Conservation (phyloP, 37 sponge, comb jelly and placozoan species). For the Tethya wilhelma region DNA sequence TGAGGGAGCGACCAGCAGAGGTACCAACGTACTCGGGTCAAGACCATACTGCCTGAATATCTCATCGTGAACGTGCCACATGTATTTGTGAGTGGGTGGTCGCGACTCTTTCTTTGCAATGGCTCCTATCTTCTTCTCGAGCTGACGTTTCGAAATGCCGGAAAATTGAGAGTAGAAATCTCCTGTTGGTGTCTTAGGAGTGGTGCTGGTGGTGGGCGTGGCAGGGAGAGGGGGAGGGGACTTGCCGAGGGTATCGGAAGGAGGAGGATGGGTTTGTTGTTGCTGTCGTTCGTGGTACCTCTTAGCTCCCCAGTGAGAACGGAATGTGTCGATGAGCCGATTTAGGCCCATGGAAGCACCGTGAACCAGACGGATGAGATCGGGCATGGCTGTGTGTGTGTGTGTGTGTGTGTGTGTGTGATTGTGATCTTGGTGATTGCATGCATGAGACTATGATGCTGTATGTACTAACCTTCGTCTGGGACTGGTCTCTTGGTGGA, state of each 20-base stretch:
- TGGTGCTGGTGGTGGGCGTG: background rate
- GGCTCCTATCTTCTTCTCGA: constrained; percentile 66
- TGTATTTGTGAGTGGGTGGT: constrained; percentile 11
- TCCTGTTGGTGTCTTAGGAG: background rate
- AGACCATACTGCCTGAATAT: constrained; percentile 54
- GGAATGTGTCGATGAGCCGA: constrained; percentile 68
- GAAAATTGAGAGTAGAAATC: constrained; percentile 5
- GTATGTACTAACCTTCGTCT: constrained; percentile 56
- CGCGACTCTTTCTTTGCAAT: constrained; percentile 78
- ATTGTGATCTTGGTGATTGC: too few species aligned
- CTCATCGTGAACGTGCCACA: constrained; percentile 64
- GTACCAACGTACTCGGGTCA: constrained; percentile 2
- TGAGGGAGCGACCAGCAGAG: background rate
- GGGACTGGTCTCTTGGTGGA: constrained; percentile 40
- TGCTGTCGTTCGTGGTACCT: too few species aligned
- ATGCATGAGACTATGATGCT: background rate
- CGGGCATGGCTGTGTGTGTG: constrained; percentile 72
- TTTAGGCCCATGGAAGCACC: constrained; percentile 69
- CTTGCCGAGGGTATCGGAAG: background rate
- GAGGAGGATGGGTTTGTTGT: background rate
- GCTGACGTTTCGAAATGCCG: constrained; percentile 84
- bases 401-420: background rate
- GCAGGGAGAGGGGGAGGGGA: background rate
- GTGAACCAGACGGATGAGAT: constrained; percentile 84
- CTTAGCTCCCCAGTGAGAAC: constrained; percentile 73